Evolutionary conservation across 2,888 invertebrate species (phyloP), one percentile per base, ranked within the genome.

Genomic region (Phyllotreta cruciferae): DNA sequence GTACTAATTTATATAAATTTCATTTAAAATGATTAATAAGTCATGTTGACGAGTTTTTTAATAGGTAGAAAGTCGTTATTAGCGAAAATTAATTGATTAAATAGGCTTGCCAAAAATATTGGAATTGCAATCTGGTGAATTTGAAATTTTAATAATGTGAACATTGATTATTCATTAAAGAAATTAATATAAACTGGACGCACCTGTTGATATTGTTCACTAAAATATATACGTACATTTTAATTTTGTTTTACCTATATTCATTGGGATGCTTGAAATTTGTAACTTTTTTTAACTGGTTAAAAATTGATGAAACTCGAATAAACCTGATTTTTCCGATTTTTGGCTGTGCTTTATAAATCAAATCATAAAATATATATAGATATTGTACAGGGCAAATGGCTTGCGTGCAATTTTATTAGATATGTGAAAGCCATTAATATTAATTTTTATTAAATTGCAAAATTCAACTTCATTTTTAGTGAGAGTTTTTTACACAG

Each of bases 11-110:
- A 81, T 81, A 74, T 77, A 74, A 58, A 80, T 79, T 80, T 81
- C 80, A 81, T 81, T 81, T 80, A 76, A 79, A 79, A 80, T 81
- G 78, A 81, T 81, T 80, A 80, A 80, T 81, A 80, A 80, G 79
- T 79, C 80, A 79, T 80, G 81, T 82, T 82, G 81, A 81, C 80
- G 79, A 78, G 50, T 58, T 58, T 81, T 81, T 81, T 80, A 79
- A 79, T 79, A 80, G 80, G 75, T 80, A 81, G 81, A 58, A 24
- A 80, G 71, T 81, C 80, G 81, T 81, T 80, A 81, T 58, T 58
- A 58, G 58, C 50, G 39, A 44, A 55, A 57, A 57, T 47, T 47
- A 57, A 57, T 47, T 57, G 56, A 49, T 39, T 57, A 38, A 45
- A 24, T 13, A 6, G 36, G 50, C 34, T 9, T 34, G 24, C 9